Evolutionary conservation across 2,113 vertebrate species (phyloP), one percentile per base, ranked within the genome.

Genomic region (Probosciger aterrimus): DNA sequence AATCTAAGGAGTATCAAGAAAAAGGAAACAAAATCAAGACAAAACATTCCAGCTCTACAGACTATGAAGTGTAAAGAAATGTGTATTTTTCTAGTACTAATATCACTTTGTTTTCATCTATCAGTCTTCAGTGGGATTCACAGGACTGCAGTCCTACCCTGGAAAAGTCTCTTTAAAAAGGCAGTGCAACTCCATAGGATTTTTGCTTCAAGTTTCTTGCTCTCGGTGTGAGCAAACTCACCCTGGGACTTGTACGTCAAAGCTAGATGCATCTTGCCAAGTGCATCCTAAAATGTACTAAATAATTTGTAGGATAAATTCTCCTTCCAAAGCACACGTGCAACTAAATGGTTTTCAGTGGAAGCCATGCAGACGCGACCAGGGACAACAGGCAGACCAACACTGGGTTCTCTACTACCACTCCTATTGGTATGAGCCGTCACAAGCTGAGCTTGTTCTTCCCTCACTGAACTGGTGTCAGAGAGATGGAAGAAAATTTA

Each of bases 1-100:
- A 91, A 90, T 68, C 11, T 50, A 78, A 88, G 74, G 76, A 41
- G 17, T 71, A 95, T 35, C 35, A 91, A 81, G 50, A 70, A 83
- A 65, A 92, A 86, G 33, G 53, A 91, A 69, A 81, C 1, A 2
- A 94, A 95, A 93, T 22, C 31, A 95, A 86, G 73, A 68, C 27
- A 70, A 88, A 95, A 64, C 41, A 86, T 71, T 92, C 33, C 30
- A 81, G 43, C 39, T 87, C 76, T 71, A 81, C 46, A 83, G 88
- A 60, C 49, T 59, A 88, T 0, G 1, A 86, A 92, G 64, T 65
- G 80, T 64, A 95, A 94, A 90, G 30, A 91, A 81, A 76, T 1
- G 9, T 20, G 2, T 75, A 67, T n/a, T 73, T 85, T 84, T 53
- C 55, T 68, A 90, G 23, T 37, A 73, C 15, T 62, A 86, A 78